Percentiles rank a stretch among this genome's conserved stretches.
Evolutionary conservation across 2,113 vertebrate genomes (phyloP).

Genomic region (Rhadina sibilatrix): DNA sequence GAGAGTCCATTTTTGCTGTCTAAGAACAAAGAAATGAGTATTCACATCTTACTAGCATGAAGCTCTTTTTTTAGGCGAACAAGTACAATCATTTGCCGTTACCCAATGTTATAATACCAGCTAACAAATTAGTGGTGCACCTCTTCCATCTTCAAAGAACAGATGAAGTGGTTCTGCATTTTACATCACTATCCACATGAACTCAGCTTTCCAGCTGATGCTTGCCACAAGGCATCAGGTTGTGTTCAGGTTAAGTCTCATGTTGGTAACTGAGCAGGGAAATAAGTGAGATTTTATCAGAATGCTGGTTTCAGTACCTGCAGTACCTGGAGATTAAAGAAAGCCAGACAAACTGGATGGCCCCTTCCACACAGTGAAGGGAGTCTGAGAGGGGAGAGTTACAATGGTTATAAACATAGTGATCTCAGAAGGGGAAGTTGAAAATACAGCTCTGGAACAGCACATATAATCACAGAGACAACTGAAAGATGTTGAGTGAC

Average conservation of each 20-base stretch:
- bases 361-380: not conserved
- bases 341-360: not conserved
- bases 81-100: not conserved
- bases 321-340: not conserved
- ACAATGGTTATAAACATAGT: not conserved
- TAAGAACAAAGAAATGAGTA: constrained; percentile 35
- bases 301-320: not conserved
- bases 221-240: not conserved
- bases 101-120: not conserved
- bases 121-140: constrained; percentile 19
- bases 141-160: not conserved
- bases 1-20: not conserved
- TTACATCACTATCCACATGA: not conserved
- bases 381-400: not conserved
- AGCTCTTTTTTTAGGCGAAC: not conserved
- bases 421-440: not conserved
- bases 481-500: not conserved
- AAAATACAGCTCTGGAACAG: not conserved
- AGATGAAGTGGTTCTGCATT: not conserved
- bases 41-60: not conserved
- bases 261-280: not conserved
- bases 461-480: not conserved
- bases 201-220: not conserved
- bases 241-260: not conserved
- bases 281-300: not conserved